A percentile compares a stretch with the other conserved stretches of the same genome.
These are phyloP conservation scores for Platalea minor DNA, from an alignment of 2,797 vertebrate genomes.

Conservation along the genomic window DNA sequence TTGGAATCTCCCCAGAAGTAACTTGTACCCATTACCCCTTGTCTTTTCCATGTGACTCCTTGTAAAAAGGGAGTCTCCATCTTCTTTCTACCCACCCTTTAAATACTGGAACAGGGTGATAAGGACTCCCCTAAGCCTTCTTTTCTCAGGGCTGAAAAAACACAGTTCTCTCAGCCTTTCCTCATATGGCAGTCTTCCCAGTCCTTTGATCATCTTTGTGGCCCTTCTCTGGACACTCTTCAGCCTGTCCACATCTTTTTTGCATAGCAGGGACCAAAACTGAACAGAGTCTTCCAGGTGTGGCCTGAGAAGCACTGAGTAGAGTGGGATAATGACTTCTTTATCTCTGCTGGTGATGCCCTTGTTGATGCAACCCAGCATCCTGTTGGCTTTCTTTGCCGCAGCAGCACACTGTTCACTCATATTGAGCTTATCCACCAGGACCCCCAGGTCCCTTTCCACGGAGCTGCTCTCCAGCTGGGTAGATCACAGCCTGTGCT, in stretches of 20 bases:
- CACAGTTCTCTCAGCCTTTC: background rate
- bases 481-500: too few species aligned
- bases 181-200: background rate
- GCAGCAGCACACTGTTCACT: too few species aligned
- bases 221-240: background rate
- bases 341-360: background rate
- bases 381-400: too few species aligned
- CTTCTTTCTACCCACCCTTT: background rate
- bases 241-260: background rate
- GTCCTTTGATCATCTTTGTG: background rate
- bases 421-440: too few species aligned
- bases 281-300: too few species aligned
- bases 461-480: too few species aligned
- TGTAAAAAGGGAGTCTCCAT: background rate
- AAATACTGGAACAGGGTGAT: background rate
- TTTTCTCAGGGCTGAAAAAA: background rate
- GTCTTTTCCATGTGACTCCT: background rate
- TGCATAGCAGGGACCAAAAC: background rate
- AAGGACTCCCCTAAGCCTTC: background rate
- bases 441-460: too few species aligned
- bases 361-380: too few species aligned
- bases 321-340: background rate
- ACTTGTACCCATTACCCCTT: background rate
- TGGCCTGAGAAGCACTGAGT: fast-evolving
- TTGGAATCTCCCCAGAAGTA: background rate